Conservation (phyloP, 2,888 invertebrate genomes). For the Melikaiella ostensackeni region DNA sequence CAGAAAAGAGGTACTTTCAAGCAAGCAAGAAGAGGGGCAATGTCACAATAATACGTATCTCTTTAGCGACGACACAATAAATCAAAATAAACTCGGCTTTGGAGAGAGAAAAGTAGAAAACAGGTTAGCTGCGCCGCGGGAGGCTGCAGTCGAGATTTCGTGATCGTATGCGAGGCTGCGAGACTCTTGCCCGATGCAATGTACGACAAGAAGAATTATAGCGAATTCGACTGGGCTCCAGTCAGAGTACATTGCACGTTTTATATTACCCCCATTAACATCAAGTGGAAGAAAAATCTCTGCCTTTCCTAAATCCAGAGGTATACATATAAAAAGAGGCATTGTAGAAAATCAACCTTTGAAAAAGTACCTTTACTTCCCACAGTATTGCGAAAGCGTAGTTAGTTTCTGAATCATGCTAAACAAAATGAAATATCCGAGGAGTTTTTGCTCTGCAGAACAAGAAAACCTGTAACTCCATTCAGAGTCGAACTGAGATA, state of each 20-base stretch:
- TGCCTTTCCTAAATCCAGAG: slow-evolving; percentile 15
- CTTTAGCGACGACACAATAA: slow-evolving; percentile 73
- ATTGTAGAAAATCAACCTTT: neutral
- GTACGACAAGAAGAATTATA: slow-evolving; percentile 38
- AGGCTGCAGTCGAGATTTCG: slow-evolving; percentile 62
- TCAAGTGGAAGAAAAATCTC: slow-evolving; percentile 16
- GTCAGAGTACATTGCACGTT: slow-evolving; percentile 38
- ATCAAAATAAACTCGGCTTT: slow-evolving; percentile 70
- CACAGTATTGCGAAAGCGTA: neutral
- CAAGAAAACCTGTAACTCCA: no score
- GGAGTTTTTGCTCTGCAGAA: no score
- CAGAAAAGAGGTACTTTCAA: slow-evolving; percentile 46
- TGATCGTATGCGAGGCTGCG: slow-evolving; percentile 39
- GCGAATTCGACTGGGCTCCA: slow-evolving; percentile 34
- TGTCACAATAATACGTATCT: slow-evolving; percentile 72
- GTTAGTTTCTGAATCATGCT: no score
- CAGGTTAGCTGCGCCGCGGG: slow-evolving; percentile 71
- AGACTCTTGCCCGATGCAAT: slow-evolving; percentile 32
- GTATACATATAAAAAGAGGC: neutral
- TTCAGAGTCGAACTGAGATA: no score
- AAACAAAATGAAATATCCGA: neutral
- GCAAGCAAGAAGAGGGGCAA: slow-evolving; percentile 60
- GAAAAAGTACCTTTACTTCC: neutral
- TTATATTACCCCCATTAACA: slow-evolving; percentile 40
- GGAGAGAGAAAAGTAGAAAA: slow-evolving; percentile 61